Base-by-base conservation (phyloP, 2,113 vertebrate genomes). In the Oxyura jamaicensis region DNA sequence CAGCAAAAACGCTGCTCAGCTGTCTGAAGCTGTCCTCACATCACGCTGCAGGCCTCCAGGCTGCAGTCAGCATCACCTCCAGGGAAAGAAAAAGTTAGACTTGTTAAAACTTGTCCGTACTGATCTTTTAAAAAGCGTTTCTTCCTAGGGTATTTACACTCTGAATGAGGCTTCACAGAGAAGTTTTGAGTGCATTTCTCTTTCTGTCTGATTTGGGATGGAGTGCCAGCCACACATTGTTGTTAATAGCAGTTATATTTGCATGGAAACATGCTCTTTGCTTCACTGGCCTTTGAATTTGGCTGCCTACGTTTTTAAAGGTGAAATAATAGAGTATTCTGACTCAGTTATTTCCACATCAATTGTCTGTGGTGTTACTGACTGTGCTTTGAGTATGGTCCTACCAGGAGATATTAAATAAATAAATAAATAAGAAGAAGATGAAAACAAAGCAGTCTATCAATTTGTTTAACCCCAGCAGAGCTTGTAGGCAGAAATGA, bases 201-300 rank as follows among this genome's bases (percentile, higher is more conserved):
- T 66, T 77, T 35, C 50, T 55, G 36, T 50, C 46, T 50, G 77
- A 55, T 92, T 25, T 79, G 48, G 58, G 83, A 56, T 44, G 44
- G 35, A 66, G 22, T 2, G 0, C 3, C 6, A 39, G 20, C 8
- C 0, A 0, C 10, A 1, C 2, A 10, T 12, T 72, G 26, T 21
- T 65, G 78, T 84, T 62, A 86, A 67, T 28, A 21, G 25, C n/a
- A 14, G 52, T 72, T 72, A n/a, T 8, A 60, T 90, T 81, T 92
- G 77, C 29, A 65, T 29, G 36, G 62, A 67, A 68, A 55, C 4
- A 0, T 21, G 13, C 0, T 0, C 62, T 87, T 89, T 68, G 16
- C 81, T 88, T 82, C 39, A 86, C 13, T 1, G 9, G 8, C 42
- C 35, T 75, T 89, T 5, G 4, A 0, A 0, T 95, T 86, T 84